A percentile compares a stretch with the other conserved stretches of the same genome.
These are phyloP conservation scores for Henricia sp. DNA, from an alignment of 53 echinoderm and acorn worm species.

Conservation along the genomic window DNA sequence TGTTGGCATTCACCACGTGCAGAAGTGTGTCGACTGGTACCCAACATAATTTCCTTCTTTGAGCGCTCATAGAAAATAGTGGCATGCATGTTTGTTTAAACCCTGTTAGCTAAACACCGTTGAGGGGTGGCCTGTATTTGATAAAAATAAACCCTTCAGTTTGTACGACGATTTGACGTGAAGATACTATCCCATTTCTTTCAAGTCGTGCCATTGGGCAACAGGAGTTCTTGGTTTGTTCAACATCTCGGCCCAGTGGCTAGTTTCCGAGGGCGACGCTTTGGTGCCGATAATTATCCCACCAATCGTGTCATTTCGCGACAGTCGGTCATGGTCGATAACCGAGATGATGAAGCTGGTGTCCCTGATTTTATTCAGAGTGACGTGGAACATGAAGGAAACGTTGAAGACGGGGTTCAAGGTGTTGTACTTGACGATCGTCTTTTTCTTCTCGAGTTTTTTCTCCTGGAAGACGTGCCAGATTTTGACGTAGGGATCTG, in stretches of 20 bases:
- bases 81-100: neutral
- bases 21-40: neutral
- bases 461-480: constrained; percentile 97
- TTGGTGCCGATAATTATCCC: constrained; percentile 89
- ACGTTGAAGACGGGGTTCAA: constrained; percentile 97
- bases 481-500: constrained; percentile 98
- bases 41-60: too few relatives aligned
- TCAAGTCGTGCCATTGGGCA: constrained; percentile 95
- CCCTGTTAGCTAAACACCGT: neutral
- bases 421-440: constrained; percentile 88
- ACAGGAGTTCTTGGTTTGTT: constrained; percentile 90
- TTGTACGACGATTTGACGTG: neutral
- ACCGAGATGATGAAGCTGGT: constrained; percentile 93
- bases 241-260: constrained; percentile 97
- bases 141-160: neutral
- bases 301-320: constrained; percentile 92
- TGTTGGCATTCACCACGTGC: neutral
- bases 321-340: constrained; percentile 87
- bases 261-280: constrained; percentile 80
- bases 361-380: constrained; percentile 88
- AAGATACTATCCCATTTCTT: constrained; percentile 83
- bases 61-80: too few relatives aligned
- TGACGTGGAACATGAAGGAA: constrained; percentile 94
- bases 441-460: constrained; percentile 97
- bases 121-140: neutral